These are phyloP conservation scores for Hippocampus barbouri DNA, from an alignment of 2,113 vertebrate species.

Conservation along the genomic window DNA sequence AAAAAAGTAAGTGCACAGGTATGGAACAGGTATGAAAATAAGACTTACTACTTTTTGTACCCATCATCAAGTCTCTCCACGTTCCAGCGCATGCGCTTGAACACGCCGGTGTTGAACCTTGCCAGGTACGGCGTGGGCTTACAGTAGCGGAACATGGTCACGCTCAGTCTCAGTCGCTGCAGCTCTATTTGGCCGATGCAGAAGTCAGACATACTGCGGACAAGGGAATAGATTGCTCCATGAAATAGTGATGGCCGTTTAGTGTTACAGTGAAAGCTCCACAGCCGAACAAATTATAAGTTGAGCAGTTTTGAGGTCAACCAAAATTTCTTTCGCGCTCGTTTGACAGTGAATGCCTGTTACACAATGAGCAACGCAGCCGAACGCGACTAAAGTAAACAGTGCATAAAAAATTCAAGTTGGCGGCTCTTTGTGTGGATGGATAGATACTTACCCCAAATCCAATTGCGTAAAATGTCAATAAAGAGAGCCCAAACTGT, in stretches of 20 bases:
- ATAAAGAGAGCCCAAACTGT: too few species aligned
- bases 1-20: background rate
- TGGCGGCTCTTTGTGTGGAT: too few species aligned
- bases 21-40: background rate
- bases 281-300: too few species aligned
- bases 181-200: slow-evolving; percentile 73
- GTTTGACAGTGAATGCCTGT: too few species aligned
- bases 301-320: too few species aligned
- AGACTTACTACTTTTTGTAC: slow-evolving; percentile 75
- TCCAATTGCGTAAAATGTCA: too few species aligned
- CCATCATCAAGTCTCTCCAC: slow-evolving; percentile 54
- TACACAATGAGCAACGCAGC: background rate
- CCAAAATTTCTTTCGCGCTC: too few species aligned
- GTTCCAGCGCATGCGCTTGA: slow-evolving; percentile 86
- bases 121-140: slow-evolving; percentile 67
- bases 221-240: background rate
- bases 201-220: slow-evolving; percentile 75
- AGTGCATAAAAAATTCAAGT: too few species aligned
- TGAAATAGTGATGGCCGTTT: too few species aligned
- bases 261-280: too few species aligned
- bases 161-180: slow-evolving; percentile 52
- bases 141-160: slow-evolving; percentile 74
- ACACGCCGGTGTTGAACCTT: slow-evolving; percentile 57
- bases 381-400: too few species aligned
- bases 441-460: too few species aligned